Conservation (phyloP, 2,797 vertebrate species). For the Pangasius sanitwongsei region DNA sequence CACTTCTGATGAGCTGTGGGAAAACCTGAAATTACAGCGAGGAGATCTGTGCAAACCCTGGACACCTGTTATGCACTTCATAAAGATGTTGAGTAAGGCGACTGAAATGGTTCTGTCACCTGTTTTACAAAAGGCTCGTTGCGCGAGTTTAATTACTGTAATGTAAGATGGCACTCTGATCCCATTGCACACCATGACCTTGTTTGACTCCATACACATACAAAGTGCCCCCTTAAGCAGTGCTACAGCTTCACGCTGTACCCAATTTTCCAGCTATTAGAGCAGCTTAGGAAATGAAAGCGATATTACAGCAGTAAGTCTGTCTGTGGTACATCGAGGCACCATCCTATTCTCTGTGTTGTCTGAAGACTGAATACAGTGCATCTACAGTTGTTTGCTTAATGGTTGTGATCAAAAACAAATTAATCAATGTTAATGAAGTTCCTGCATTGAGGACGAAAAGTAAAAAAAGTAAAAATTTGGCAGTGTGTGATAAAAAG, state of each 20-base stretch:
- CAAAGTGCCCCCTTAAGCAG: slow-evolving; percentile 32
- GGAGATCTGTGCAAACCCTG: background rate
- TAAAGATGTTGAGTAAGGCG: slow-evolving; percentile 4
- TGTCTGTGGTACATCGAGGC: background rate
- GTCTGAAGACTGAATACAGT: background rate
- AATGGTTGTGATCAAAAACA: background rate
- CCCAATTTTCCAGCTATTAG: slow-evolving; percentile 23
- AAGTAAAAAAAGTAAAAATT: background rate
- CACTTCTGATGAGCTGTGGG: slow-evolving; percentile 27
- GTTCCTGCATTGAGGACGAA: background rate
- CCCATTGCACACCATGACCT: slow-evolving; percentile 49
- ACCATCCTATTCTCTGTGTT: background rate
- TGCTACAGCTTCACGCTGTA: slow-evolving; percentile 19
- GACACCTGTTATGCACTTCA: slow-evolving; percentile 29
- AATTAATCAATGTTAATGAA: background rate
- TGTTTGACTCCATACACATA: slow-evolving; percentile 48
- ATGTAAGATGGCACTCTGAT: slow-evolving; percentile 43
- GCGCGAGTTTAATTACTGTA: slow-evolving; percentile 43
- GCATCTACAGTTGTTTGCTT: background rate
- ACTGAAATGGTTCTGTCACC: slow-evolving; percentile 10
- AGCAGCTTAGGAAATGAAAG: slow-evolving; percentile 34
- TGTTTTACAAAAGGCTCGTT: slow-evolving; percentile 34
- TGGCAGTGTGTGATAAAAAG: background rate
- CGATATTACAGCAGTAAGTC: slow-evolving; percentile 4
- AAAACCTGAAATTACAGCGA: background rate